phyloP scores from a whole-genome alignment of 2,113 vertebrate genomes.

The Mus spicilegus region DNA sequence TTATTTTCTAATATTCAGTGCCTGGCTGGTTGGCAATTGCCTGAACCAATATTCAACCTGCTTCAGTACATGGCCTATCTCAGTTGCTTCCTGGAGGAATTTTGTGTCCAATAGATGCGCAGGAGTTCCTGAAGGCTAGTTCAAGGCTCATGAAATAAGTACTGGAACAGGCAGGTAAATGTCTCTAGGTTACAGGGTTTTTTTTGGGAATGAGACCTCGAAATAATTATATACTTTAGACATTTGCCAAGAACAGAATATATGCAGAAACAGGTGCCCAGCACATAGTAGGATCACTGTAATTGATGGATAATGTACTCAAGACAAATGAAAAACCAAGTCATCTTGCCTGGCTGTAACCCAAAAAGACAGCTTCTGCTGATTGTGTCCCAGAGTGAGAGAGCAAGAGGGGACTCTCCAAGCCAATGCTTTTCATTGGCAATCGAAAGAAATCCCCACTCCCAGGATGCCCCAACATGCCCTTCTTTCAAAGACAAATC shows the following conservation, averaged over 20 bases:
- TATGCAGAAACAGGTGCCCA: fast-evolving
- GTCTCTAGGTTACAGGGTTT: neutral
- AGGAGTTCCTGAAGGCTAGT: neutral
- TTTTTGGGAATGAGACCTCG: neutral
- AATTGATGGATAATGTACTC: too few relatives aligned
- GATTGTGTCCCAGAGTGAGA: neutral
- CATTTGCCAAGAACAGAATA: neutral
- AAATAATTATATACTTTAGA: neutral
- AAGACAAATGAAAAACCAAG: neutral
- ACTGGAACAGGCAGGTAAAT: neutral
- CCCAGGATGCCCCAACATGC: neutral
- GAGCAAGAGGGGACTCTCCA: neutral
- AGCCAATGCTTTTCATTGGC: neutral
- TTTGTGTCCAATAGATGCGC: too few relatives aligned
- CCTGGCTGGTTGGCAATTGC: neutral
- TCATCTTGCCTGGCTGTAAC: neutral
- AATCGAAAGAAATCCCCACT: neutral
- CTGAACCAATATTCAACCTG: neutral
- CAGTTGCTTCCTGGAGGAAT: too few relatives aligned
- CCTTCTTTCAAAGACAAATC: slow-evolving; percentile 57
- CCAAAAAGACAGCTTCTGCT: neutral
- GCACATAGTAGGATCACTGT: neutral
- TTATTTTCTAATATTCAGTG: neutral
- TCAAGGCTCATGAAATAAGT: neutral
- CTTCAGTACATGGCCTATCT: neutral